phyloP scores from a whole-genome alignment of 2,113 vertebrate genomes.

The Deroptyus accipitrinus region DNA sequence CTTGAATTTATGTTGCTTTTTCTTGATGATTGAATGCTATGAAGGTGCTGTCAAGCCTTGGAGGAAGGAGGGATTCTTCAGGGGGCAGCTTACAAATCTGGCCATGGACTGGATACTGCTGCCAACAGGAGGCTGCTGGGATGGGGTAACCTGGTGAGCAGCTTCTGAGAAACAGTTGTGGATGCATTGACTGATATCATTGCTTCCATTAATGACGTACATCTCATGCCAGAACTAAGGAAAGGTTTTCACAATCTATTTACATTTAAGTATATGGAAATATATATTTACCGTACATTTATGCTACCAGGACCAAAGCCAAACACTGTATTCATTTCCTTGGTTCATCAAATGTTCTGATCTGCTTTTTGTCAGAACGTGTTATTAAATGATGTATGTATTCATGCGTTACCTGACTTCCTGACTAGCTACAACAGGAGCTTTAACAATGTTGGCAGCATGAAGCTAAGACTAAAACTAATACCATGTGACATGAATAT shows the following conservation, averaged over 20 bases:
- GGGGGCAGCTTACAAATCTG: not conserved
- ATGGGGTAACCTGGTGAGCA: not conserved
- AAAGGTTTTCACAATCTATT: not conserved
- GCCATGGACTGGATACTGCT: not conserved
- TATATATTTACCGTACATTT: not conserved
- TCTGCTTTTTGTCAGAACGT: not conserved
- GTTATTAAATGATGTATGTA: not conserved
- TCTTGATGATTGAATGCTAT: not conserved
- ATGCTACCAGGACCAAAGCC: not conserved
- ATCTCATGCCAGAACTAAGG: not conserved
- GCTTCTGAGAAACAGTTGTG: not conserved
- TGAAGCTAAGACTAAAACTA: not conserved
- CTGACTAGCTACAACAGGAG: not conserved
- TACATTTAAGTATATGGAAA: not conserved
- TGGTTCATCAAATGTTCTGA: not conserved
- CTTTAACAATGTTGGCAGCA: not conserved
- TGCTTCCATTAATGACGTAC: not conserved
- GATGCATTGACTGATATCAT: not conserved
- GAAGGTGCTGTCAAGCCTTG: not conserved
- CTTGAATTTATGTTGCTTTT: not conserved
- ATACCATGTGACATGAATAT: not conserved
- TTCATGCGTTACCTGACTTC: not conserved
- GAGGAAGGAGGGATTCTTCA: not conserved
- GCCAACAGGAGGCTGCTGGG: accelerated
- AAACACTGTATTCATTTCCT: not conserved